Evolutionary conservation across 2,888 invertebrate species (phyloP).

Genomic region (Gortyna flavago): DNA sequence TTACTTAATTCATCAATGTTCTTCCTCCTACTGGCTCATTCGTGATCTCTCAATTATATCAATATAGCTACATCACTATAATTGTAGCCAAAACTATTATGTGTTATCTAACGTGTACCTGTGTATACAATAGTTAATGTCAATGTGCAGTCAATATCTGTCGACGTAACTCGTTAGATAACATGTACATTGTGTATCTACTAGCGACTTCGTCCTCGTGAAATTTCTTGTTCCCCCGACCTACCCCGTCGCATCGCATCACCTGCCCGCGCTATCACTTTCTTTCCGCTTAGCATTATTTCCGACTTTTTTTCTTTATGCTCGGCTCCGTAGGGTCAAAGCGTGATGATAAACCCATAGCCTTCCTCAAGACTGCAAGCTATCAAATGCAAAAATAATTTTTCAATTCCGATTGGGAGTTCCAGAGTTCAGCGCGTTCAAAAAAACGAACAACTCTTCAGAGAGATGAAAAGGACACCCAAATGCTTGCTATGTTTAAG

Average conservation of each 20-base stretch:
- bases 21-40: conserved; percentile 45
- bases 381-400: background rate
- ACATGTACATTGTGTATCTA: background rate
- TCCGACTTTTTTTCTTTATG: no score
- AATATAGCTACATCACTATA: conserved; percentile 17
- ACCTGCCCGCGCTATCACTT: background rate
- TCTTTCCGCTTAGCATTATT: background rate
- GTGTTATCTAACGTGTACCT: conserved; percentile 45
- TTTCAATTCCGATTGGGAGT: background rate
- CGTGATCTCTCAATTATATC: conserved; percentile 54
- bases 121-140: conserved; percentile 12
- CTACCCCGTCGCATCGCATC: background rate
- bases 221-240: no score
- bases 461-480: background rate
- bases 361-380: background rate
- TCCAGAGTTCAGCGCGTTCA: background rate
- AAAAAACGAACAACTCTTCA: background rate
- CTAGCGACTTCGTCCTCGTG: background rate
- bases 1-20: conserved; percentile 50
- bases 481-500: background rate
- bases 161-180: conserved; percentile 27
- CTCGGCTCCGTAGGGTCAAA: no score
- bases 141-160: background rate
- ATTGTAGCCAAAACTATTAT: conserved; percentile 33
- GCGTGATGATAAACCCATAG: background rate